A percentile compares a stretch with the other conserved stretches of the same genome.
These are phyloP conservation scores for Anthoptus insignis DNA, from an alignment of 2,888 invertebrate genomes.

Conservation along the genomic window DNA sequence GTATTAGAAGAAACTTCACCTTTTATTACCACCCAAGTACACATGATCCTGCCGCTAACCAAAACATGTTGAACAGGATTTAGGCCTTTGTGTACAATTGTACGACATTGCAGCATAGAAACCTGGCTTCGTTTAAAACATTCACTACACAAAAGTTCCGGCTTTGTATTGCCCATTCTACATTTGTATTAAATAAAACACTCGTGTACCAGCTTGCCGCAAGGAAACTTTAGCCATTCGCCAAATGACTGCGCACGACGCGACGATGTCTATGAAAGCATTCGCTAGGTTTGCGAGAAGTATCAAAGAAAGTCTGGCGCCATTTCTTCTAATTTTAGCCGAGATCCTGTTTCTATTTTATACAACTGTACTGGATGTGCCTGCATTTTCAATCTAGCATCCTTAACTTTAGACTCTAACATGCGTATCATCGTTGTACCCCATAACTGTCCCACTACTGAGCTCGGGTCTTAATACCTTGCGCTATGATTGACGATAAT, in stretches of 20 bases:
- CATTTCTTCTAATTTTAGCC: slow-evolving; percentile 15
- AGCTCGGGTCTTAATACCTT: too few species aligned
- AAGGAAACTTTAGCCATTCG: slow-evolving; percentile 19
- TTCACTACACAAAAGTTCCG: slow-evolving; percentile 1
- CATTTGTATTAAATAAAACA: slow-evolving; percentile 6
- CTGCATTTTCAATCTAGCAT: too few species aligned
- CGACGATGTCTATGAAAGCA: slow-evolving; percentile 2
- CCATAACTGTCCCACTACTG: too few species aligned
- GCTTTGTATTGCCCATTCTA: slow-evolving; percentile 8
- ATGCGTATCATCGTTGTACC: too few species aligned
- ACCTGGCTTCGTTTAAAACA: too few species aligned
- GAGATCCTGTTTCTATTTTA: slow-evolving; percentile 2
- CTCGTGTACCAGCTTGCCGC: not conserved
- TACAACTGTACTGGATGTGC: not conserved
- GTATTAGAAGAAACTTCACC: too few species aligned
- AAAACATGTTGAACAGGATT: too few species aligned
- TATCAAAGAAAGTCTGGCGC: slow-evolving; percentile 30
- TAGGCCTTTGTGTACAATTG: not conserved
- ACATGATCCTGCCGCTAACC: too few species aligned
- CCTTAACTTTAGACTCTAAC: too few species aligned
- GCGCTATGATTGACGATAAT: too few species aligned
- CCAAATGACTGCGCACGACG: slow-evolving; percentile 24
- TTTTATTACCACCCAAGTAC: too few species aligned
- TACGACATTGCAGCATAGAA: not conserved
- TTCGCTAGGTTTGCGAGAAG: slow-evolving; percentile 14